These are phyloP conservation scores for Molorchus minor DNA, from an alignment of 2,888 invertebrate species.

Conservation along the genomic window DNA sequence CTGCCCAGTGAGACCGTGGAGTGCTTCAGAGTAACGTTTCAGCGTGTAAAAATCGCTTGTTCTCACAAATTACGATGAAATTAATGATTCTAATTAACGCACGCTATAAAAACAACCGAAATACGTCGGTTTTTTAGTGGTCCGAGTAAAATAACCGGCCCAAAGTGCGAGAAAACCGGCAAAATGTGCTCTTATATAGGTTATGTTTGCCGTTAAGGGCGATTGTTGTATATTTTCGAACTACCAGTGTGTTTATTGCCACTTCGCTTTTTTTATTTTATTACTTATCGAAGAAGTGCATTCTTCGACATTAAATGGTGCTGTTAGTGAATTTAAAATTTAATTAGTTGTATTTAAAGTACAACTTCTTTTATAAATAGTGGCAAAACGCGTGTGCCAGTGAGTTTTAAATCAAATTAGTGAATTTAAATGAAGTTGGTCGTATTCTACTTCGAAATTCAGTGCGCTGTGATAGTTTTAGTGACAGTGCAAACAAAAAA, in stretches of 20 bases:
- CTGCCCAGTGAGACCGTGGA: slow-evolving; percentile 60
- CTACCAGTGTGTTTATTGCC: slow-evolving; percentile 44
- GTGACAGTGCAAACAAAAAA: slow-evolving; percentile 47
- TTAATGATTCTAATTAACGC: slow-evolving; percentile 29
- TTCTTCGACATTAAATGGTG: not conserved
- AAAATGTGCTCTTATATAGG: slow-evolving; percentile 52
- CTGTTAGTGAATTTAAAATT: slow-evolving; percentile 28
- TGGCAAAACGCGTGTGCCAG: slow-evolving; percentile 1
- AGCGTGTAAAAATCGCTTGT: slow-evolving; percentile 44
- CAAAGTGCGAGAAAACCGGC: slow-evolving; percentile 48
- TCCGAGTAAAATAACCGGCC: slow-evolving; percentile 35
- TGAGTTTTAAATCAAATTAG: slow-evolving; percentile 18
- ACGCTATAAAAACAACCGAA: slow-evolving; percentile 26
- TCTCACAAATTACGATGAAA: slow-evolving; percentile 42
- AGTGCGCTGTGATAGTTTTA: slow-evolving; percentile 44
- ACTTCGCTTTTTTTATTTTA: slow-evolving; percentile 49
- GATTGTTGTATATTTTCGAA: slow-evolving; percentile 47
- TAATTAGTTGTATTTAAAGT: slow-evolving; percentile 14
- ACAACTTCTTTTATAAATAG: slow-evolving; percentile 14
- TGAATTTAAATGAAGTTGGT: slow-evolving; percentile 20
- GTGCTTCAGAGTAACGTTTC: slow-evolving; percentile 52
- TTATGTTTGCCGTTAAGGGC: slow-evolving; percentile 55
- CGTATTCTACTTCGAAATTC: slow-evolving; percentile 13
- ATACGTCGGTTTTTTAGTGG: slow-evolving; percentile 26
- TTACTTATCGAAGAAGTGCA: slow-evolving; percentile 26